Conservation (phyloP, 2,113 vertebrate genomes). For the Trachemys scripta region DNA sequence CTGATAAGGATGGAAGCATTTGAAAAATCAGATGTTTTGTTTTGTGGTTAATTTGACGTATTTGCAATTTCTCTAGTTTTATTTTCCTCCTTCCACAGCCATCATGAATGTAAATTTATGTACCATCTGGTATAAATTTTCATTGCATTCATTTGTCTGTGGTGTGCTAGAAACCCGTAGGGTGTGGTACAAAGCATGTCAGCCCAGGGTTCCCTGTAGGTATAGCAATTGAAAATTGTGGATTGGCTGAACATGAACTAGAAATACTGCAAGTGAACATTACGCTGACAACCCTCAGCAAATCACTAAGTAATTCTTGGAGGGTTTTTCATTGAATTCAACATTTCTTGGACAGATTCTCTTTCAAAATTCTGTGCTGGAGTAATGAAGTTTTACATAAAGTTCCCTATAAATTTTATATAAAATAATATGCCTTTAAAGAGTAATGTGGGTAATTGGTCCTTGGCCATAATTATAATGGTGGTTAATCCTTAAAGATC, state of each 20-base stretch:
- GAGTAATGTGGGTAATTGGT: constrained; percentile 8
- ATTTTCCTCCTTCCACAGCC: not conserved
- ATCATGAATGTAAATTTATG: not conserved
- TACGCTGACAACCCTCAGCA: not conserved
- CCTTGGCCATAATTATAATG: not conserved
- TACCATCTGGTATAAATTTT: not conserved
- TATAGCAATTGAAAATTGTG: not conserved
- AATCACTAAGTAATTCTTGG: not conserved
- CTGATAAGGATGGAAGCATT: not conserved
- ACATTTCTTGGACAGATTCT: not conserved
- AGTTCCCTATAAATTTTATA: not conserved
- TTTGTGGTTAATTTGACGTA: not conserved
- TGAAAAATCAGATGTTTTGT: not conserved
- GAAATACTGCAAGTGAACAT: accelerated
- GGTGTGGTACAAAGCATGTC: accelerated
- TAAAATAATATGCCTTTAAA: constrained; percentile 31
- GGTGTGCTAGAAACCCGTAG: not conserved
- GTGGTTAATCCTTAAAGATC: constrained; percentile 2
- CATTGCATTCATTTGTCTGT: not conserved
- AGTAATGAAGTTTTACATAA: not conserved
- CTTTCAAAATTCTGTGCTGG: not conserved
- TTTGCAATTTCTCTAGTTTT: not conserved
- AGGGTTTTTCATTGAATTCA: not conserved
- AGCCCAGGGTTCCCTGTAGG: not conserved
- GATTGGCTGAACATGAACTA: not conserved